Evolutionary conservation across 2,797 vertebrate species (phyloP).

Genomic region (Alosa sapidissima): DNA sequence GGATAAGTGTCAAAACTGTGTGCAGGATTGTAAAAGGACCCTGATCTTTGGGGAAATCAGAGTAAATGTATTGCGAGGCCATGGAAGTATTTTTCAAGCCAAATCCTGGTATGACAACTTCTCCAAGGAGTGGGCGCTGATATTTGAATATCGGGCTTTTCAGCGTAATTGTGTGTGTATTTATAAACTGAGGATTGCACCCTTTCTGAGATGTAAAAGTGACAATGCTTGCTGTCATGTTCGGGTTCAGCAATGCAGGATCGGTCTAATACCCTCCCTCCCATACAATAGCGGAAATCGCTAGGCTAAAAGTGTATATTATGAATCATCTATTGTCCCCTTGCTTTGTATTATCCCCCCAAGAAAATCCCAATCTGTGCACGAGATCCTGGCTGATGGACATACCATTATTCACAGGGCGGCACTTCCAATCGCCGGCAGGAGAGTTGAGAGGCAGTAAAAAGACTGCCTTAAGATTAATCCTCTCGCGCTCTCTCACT

Average conservation of each 20-base stretch:
- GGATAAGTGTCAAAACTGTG: constrained; percentile 10
- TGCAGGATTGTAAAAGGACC: neutral
- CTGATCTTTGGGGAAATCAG: constrained; percentile 21
- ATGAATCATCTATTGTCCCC: constrained; percentile 80
- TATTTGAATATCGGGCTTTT: constrained; percentile 43
- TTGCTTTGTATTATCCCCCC: constrained; percentile 78
- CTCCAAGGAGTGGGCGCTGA: constrained; percentile 36
- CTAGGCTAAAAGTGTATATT: constrained; percentile 78
- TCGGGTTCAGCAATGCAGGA: constrained; percentile 58
- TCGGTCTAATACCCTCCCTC: constrained; percentile 64
- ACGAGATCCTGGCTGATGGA: constrained; percentile 76
- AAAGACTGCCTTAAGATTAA: constrained; percentile 80
- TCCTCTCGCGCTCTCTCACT: constrained; percentile 59
- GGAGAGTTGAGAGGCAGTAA: constrained; percentile 74
- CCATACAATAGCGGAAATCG: constrained; percentile 69
- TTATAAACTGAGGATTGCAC: constrained; percentile 65
- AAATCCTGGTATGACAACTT: constrained; percentile 34
- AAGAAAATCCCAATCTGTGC: constrained; percentile 80
- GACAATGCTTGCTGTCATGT: constrained; percentile 66
- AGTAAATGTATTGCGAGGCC: constrained; percentile 32
- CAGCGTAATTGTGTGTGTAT: constrained; percentile 56
- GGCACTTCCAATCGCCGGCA: constrained; percentile 69
- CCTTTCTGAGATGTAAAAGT: constrained; percentile 61
- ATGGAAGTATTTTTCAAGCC: constrained; percentile 26
- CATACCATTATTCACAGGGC: constrained; percentile 79